Conservation (phyloP, 2,888 invertebrate species). For the Lamellibrachia columna region DNA sequence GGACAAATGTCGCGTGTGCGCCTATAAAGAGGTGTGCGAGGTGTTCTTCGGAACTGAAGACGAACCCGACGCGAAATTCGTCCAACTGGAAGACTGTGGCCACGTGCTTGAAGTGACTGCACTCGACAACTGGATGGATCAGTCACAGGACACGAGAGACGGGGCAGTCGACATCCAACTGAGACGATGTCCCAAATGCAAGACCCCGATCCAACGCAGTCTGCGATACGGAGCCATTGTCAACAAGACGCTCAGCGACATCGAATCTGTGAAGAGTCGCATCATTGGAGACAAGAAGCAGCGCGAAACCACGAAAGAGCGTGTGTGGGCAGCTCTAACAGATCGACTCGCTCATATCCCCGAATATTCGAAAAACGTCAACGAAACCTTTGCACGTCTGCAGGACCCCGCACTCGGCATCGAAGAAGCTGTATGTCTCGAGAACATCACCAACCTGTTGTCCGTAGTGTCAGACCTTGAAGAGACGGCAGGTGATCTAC, state of each 20-base stretch:
- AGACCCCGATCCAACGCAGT: conserved; percentile 71
- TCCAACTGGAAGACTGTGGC: conserved; percentile 56
- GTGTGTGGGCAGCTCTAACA: background rate
- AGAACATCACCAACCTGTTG: background rate
- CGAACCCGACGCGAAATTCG: conserved; percentile 69
- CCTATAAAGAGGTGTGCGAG: conserved; percentile 57
- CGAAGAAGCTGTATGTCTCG: background rate
- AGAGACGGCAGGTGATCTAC: background rate
- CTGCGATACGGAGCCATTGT: conserved; percentile 71
- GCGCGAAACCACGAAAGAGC: background rate
- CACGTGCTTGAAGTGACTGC: conserved; percentile 63
- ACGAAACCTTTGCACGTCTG: background rate
- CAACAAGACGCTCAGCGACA: conserved; percentile 62
- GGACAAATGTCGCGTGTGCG: conserved; percentile 71
- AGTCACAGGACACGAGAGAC: conserved; percentile 20
- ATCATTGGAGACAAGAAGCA: background rate
- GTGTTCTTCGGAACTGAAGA: conserved; percentile 69
- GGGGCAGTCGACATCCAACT: conserved; percentile 44
- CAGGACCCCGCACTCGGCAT: background rate
- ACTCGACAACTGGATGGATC: conserved; percentile 59
- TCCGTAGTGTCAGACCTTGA: background rate
- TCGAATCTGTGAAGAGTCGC: conserved; percentile 57
- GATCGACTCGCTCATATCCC: background rate
- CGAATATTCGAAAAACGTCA: background rate
- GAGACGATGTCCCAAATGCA: conserved; percentile 72